These are phyloP conservation scores for Megalops atlanticus DNA, from an alignment of 2,113 vertebrate genomes.

Conservation along the genomic window DNA sequence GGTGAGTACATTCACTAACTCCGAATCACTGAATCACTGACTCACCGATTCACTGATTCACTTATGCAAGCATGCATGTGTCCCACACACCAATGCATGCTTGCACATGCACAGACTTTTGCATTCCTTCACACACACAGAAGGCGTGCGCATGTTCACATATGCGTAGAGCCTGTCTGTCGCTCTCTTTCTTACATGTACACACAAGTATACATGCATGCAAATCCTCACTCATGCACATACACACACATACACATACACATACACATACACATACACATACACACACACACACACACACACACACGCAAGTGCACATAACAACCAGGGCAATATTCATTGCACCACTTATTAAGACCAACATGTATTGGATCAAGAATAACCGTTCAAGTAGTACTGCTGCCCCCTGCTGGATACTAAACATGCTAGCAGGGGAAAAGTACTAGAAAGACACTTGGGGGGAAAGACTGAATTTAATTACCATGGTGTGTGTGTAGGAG, in stretches of 20 bases:
- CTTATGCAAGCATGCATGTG: conserved; percentile 28
- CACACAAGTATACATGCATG: background rate
- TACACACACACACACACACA: background rate
- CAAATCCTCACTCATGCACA: background rate
- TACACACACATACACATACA: background rate
- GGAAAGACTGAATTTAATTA: background rate
- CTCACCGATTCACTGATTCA: conserved; percentile 46
- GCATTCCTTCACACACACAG: background rate
- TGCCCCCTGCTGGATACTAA: conserved; percentile 37
- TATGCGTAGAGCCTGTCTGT: too few species aligned
- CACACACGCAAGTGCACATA: background rate
- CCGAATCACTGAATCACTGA: conserved; percentile 37
- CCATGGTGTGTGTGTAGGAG: background rate
- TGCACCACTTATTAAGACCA: background rate
- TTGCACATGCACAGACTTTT: background rate
- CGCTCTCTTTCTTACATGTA: background rate
- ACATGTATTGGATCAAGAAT: background rate
- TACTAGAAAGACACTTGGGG: background rate
- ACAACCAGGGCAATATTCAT: background rate
- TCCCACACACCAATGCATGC: background rate
- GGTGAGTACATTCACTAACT: conserved; percentile 90
- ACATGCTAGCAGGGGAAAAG: background rate
- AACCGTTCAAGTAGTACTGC: background rate
- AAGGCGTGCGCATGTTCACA: too few species aligned
- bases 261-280: background rate